phyloP scores from a whole-genome alignment of 1,140 invertebrate genomes.

The Plodia interpunctella region DNA sequence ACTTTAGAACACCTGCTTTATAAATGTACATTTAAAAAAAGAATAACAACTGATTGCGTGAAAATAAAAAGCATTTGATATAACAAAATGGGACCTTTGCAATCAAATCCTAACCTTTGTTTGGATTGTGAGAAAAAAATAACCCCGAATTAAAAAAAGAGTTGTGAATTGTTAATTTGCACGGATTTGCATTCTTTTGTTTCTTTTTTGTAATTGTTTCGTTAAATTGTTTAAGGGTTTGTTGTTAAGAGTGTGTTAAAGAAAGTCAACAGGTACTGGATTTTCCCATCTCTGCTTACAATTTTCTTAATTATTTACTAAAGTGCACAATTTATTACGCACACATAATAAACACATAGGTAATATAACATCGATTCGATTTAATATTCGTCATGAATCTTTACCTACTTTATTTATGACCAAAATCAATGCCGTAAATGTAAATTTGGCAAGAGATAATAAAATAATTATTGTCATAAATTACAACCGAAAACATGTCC shows the following conservation, averaged over 20 bases:
- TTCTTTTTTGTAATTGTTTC: conserved; percentile 6
- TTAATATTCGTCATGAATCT: no score
- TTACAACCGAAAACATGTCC: background rate
- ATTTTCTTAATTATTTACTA: no score
- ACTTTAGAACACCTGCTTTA: background rate
- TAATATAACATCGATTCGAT: no score
- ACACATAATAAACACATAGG: no score
- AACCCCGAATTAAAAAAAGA: conserved; percentile 38
- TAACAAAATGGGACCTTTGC: conserved; percentile 10
- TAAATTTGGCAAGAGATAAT: no score
- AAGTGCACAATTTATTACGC: no score
- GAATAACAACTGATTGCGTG: conserved; percentile 18
- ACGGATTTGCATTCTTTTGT: conserved; percentile 12
- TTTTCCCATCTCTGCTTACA: no score
- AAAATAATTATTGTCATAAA: no score
- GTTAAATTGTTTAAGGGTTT: background rate
- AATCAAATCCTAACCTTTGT: conserved; percentile 34
- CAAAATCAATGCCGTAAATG: no score
- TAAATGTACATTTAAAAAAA: background rate
- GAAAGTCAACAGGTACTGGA: no score
- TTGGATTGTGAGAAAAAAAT: conserved; percentile 56
- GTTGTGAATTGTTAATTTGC: conserved; percentile 8
- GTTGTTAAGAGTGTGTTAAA: background rate
- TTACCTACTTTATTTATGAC: no score
- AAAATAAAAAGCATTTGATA: conserved; percentile 20